Percentiles rank a stretch among this genome's conserved stretches.
phyloP scores from a whole-genome alignment of 37 sponge, comb jelly and placozoan species.

The Beroe ovata region DNA sequence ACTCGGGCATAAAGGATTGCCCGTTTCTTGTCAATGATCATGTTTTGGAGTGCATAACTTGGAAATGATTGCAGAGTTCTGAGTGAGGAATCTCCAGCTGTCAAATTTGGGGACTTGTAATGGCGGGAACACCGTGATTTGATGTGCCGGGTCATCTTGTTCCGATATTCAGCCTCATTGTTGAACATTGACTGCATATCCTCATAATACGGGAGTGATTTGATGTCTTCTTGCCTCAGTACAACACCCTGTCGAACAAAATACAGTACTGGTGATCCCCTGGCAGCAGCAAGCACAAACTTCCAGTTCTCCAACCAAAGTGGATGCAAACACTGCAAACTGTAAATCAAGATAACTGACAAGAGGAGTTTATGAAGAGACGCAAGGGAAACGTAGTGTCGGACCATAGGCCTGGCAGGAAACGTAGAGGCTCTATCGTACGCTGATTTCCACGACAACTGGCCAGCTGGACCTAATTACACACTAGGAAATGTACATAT shows the following conservation, averaged over 20 bases:
- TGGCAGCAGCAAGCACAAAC: neutral
- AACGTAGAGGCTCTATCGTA: too few species aligned
- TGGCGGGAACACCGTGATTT: neutral
- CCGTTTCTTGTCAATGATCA: neutral
- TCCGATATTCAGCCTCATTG: neutral
- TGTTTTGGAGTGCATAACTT: neutral
- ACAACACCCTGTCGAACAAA: neutral
- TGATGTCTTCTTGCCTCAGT: neutral
- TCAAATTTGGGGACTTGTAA: neutral
- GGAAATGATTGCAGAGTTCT: neutral
- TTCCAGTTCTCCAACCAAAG: neutral
- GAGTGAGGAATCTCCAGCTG: neutral
- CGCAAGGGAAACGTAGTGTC: neutral
- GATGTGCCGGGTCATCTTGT: neutral
- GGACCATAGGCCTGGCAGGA: neutral
- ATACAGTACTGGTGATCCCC: neutral
- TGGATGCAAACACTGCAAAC: neutral
- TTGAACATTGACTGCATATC: neutral
- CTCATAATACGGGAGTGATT: neutral
- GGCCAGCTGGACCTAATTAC: too few species aligned
- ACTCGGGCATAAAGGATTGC: neutral
- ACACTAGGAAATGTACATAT: too few species aligned
- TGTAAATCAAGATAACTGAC: neutral
- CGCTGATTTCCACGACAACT: too few species aligned
- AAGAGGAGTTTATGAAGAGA: neutral